A percentile compares a stretch with the other conserved stretches of the same genome.
These are phyloP conservation scores for Chloroceryle amazona DNA, from an alignment of 2,797 vertebrate genomes.

Conservation along the genomic window DNA sequence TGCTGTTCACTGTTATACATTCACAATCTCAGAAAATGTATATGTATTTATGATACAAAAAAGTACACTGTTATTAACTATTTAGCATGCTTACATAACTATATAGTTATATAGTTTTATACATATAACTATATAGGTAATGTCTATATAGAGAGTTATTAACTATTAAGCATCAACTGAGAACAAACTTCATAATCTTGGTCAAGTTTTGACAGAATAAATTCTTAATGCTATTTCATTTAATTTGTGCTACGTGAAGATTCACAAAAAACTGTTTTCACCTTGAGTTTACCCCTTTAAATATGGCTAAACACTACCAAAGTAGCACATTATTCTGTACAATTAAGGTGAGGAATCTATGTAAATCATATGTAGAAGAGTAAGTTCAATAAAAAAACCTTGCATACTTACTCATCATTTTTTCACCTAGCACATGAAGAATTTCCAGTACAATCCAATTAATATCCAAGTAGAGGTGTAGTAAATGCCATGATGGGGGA, in stretches of 20 bases:
- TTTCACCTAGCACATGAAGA: conserved; percentile 90
- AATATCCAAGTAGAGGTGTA: conserved; percentile 94
- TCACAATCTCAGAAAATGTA: background rate
- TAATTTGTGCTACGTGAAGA: background rate
- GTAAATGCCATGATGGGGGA: conserved; percentile 94
- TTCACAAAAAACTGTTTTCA: background rate
- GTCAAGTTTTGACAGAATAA: background rate
- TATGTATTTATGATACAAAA: background rate
- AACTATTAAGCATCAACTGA: background rate
- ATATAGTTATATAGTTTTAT: no score
- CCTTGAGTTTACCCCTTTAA: background rate
- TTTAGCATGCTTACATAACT: background rate
- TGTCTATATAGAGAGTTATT: no score
- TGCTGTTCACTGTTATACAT: background rate
- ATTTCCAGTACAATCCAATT: conserved; percentile 94
- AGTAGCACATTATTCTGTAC: background rate
- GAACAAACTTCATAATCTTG: background rate
- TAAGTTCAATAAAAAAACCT: background rate
- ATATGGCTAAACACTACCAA: background rate
- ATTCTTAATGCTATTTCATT: background rate
- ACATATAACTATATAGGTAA: no score
- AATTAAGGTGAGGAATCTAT: background rate
- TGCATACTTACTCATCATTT: conserved; percentile 87
- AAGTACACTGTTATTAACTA: background rate
- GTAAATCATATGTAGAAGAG: background rate